A percentile compares a stretch with the other conserved stretches of the same genome.
phyloP scores from a whole-genome alignment of 1,140 invertebrate genomes.

The Leguminivora glycinivorella region DNA sequence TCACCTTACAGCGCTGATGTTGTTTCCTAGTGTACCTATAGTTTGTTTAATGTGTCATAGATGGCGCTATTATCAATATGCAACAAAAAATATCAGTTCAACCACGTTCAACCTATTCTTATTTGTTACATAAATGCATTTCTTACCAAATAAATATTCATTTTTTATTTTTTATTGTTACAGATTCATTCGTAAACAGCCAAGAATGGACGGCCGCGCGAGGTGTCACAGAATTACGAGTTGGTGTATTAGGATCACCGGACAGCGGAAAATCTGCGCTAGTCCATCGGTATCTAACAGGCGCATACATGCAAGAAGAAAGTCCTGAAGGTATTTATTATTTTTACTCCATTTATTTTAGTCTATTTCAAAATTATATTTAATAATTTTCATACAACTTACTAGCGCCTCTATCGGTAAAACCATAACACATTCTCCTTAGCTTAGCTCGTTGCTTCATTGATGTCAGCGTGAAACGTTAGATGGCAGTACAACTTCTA shows the following conservation, averaged over 20 bases:
- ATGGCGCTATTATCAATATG: neutral
- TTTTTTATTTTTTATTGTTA: conserved; percentile 68
- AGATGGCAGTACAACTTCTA: conserved; percentile 37
- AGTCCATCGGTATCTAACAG: conserved; percentile 98
- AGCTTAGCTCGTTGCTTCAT: conserved; percentile 8
- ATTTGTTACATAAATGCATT: too few species aligned
- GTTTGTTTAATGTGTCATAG: neutral
- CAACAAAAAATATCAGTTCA: neutral
- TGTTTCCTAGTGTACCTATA: neutral
- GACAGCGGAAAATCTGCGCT: conserved; percentile 98
- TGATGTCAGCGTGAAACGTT: neutral
- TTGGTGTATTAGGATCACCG: conserved; percentile 96
- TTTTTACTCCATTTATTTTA: too few species aligned
- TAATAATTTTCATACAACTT: neutral
- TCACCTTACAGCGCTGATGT: neutral
- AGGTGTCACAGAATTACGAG: conserved; percentile 94
- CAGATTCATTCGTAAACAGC: conserved; percentile 99
- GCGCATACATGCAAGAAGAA: conserved; percentile 98
- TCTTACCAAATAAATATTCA: conserved; percentile 27
- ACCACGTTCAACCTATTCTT: too few species aligned
- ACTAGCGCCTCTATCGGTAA: conserved; percentile 37
- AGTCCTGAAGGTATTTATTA: conserved; percentile 89
- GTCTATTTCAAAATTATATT: too few species aligned
- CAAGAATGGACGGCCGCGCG: conserved; percentile 99
- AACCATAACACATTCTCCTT: neutral